Conservation (phyloP, 2,797 vertebrate genomes). For the Enteromius trimaculatus region DNA sequence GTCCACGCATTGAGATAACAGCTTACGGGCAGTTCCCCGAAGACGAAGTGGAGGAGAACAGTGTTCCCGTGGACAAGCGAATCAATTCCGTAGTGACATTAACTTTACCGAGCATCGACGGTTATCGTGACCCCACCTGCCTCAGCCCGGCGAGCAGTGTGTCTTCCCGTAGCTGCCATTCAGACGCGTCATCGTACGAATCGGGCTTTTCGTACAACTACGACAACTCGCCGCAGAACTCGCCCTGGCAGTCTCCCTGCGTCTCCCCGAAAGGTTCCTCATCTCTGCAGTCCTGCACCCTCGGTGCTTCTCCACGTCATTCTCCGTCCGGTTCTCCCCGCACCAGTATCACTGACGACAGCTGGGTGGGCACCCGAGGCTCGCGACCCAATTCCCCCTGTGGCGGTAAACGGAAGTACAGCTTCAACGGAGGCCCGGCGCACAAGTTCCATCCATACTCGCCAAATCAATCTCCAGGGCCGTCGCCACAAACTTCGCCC, state of each 20-base stretch:
- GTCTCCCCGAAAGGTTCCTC: slow-evolving; percentile 93
- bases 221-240: slow-evolving; percentile 92
- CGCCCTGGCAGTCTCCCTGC: slow-evolving; percentile 95
- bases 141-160: slow-evolving; percentile 96
- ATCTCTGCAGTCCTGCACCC: slow-evolving; percentile 79
- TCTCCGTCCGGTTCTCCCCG: slow-evolving; percentile 89
- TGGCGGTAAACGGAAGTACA: slow-evolving; percentile 93
- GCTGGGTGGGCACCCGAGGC: slow-evolving; percentile 81
- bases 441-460: slow-evolving; percentile 85
- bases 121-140: slow-evolving; percentile 92
- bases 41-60: slow-evolving; percentile 82
- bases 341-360: slow-evolving; percentile 86
- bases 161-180: slow-evolving; percentile 95
- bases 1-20: slow-evolving; percentile 96
- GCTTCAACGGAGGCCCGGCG: slow-evolving; percentile 78
- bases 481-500: slow-evolving; percentile 88
- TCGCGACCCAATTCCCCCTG: slow-evolving; percentile 89
- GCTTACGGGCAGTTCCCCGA: slow-evolving; percentile 91
- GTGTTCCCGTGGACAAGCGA: slow-evolving; percentile 78
- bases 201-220: slow-evolving; percentile 92
- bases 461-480: slow-evolving; percentile 86
- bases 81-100: slow-evolving; percentile 88
- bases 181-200: slow-evolving; percentile 94
- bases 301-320: slow-evolving; percentile 84
- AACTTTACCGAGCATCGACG: slow-evolving; percentile 87